Conservation (phyloP, 64 coral and sea anemone genomes). For the Pocillopora damicornis region DNA sequence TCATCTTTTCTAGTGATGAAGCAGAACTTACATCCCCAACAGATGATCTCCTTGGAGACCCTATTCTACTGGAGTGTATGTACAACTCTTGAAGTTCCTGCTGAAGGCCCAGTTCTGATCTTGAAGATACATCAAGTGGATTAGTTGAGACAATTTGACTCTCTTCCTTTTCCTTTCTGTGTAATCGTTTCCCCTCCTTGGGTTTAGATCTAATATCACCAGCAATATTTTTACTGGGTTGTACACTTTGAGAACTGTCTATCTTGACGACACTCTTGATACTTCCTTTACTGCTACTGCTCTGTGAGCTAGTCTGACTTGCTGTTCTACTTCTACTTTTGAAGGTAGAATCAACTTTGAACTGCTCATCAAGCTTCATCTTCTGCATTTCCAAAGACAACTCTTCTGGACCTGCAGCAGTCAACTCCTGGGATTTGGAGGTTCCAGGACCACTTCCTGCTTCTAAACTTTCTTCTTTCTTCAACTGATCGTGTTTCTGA, state of each 20-base stretch:
- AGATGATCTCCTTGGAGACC: conserved; percentile 17
- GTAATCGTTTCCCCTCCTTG: not conserved
- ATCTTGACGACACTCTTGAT: conserved; percentile 77
- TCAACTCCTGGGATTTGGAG: not conserved
- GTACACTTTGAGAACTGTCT: conserved; percentile 12
- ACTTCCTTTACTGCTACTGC: conserved; percentile 68
- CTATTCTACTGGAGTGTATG: not conserved
- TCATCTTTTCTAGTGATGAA: conserved; percentile 31
- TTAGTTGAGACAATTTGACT: not conserved
- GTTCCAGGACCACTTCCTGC: not conserved
- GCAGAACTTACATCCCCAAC: conserved; percentile 19
- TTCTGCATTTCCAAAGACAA: conserved; percentile 63
- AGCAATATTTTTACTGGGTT: not conserved
- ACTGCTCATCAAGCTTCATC: conserved; percentile 62
- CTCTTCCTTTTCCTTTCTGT: conserved; percentile 17
- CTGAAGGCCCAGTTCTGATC: not conserved
- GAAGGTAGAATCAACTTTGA: conserved; percentile 17
- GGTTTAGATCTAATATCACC: not conserved
- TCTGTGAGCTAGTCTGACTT: conserved; percentile 65
- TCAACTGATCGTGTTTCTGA: not conserved
- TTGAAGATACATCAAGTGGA: conserved; percentile 1
- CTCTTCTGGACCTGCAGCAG: not conserved
- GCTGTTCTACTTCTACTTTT: conserved; percentile 58
- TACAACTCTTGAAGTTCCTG: not conserved
- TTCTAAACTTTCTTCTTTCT: not conserved